Base-by-base conservation (phyloP, 2,797 vertebrate species). In the Coracias cyanogaster region DNA sequence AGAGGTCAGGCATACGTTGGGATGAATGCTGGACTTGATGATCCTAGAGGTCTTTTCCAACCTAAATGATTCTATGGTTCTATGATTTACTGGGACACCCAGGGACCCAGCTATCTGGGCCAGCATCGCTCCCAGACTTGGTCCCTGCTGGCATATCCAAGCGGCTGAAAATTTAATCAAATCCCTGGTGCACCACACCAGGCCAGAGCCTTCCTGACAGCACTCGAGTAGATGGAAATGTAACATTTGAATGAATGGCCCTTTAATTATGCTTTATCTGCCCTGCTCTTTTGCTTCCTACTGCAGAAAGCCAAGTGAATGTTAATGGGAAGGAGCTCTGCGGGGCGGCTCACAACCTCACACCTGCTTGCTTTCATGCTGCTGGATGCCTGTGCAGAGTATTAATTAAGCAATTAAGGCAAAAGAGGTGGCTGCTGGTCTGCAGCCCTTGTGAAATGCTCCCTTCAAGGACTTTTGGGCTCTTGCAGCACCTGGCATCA, bases 231-330 rank as follows among this genome's bases (percentile, higher is more conserved):
- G 90, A 92, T 89, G 90, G 82, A 94, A 95, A 89, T 92, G 93
- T 82, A 96, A 52, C 94, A 94, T 84, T 82, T 90, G 86, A 79
- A 90, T 92, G 90, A 90, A 95, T 73, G 83, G 92, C 90, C 72
- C 94, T 90, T 89, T 92, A 92, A 94, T 93, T 46, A 62, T 0
- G 1, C 78, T 46, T 39, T 71, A n/a, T 66, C 89, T 83, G 93
- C 79, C 91, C 76, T 88, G 93, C 94, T 92, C 92, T 82, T 60
- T 88, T 15, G 5, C 58, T 92, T 81, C 62, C 86, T 2, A 2
- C 91, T 82, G 93, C 87, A 76, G 92, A 66, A 48, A 94, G 86
- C 90, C 83, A 94, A 60, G 94, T 87, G 94, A 95, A 93, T 96
- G 90, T 57, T 64, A 93, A 89, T 89, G 67, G 70, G 70, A 67